These are phyloP conservation scores for Willisornis vidua DNA, from an alignment of 2,113 vertebrate genomes.

Conservation along the genomic window DNA sequence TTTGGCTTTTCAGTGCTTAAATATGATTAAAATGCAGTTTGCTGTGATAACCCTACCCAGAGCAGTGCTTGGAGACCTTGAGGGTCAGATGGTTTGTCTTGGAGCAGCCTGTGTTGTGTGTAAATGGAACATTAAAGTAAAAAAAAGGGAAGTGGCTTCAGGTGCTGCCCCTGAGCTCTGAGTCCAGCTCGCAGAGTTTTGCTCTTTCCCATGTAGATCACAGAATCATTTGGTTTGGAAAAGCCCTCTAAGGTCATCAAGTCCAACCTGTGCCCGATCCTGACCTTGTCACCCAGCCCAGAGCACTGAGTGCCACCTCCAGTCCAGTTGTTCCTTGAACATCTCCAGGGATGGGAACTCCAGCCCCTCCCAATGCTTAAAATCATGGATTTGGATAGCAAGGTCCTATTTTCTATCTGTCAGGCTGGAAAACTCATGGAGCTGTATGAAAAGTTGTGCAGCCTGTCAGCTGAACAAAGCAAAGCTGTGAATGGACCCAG, in stretches of 20 bases:
- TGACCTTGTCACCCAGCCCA: neutral
- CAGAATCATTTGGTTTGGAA: neutral
- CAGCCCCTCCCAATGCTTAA: neutral
- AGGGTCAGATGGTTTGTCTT: neutral
- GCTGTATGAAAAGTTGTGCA: fast-evolving
- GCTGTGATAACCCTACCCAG: fast-evolving
- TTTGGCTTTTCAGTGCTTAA: neutral
- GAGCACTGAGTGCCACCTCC: neutral
- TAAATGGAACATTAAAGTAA: neutral
- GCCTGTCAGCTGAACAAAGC: neutral
- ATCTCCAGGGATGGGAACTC: neutral
- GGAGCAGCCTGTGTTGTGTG: neutral
- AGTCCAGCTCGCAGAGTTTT: neutral
- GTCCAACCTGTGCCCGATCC: neutral
- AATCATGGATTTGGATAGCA: neutral
- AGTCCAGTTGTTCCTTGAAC: neutral
- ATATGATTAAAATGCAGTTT: neutral
- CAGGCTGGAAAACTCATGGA: neutral
- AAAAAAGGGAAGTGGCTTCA: neutral
- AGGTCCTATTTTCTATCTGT: neutral
- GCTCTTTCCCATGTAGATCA: neutral
- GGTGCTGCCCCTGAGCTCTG: neutral
- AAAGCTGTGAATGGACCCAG: neutral
- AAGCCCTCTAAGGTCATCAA: neutral
- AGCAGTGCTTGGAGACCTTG: neutral